Percentiles rank a stretch among this genome's conserved stretches.
phyloP scores from a whole-genome alignment of 1,140 invertebrate species.

The Sitobion miscanthi region DNA sequence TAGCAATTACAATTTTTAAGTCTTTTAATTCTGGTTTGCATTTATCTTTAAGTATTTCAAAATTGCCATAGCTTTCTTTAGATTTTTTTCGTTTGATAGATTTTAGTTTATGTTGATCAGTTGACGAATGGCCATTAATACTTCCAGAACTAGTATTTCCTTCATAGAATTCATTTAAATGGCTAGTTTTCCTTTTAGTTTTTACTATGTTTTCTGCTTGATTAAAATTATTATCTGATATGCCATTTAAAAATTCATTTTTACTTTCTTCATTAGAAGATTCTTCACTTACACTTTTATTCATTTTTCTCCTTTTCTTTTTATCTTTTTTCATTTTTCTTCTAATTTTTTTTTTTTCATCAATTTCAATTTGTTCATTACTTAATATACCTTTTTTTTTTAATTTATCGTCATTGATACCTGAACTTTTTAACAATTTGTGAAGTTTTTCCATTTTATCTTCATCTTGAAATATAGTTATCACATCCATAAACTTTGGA shows the following conservation, averaged over 20 bases:
- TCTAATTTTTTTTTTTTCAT: neutral
- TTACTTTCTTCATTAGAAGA: neutral
- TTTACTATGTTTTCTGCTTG: neutral
- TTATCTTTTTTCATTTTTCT: slow-evolving; percentile 28
- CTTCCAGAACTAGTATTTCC: neutral
- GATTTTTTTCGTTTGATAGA: neutral
- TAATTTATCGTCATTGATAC: neutral
- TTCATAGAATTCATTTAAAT: neutral
- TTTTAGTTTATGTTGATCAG: neutral
- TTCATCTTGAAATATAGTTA: neutral
- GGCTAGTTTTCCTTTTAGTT: neutral
- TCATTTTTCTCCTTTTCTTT: neutral
- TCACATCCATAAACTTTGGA: neutral
- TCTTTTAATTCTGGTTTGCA: slow-evolving; percentile 14
- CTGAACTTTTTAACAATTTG: neutral
- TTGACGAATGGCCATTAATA: neutral
- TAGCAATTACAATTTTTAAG: slow-evolving; percentile 40
- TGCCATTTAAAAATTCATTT: neutral
- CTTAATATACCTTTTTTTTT: neutral
- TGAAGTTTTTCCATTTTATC: neutral
- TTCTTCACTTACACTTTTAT: neutral
- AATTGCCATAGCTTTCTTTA: neutral
- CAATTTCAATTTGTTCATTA: neutral
- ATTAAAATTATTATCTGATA: neutral
- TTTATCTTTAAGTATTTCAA: slow-evolving; percentile 33